Percentiles rank a stretch among this genome's conserved stretches.
Conservation (phyloP, 2,797 vertebrate genomes). For the Gambusia yucatana region DNA sequence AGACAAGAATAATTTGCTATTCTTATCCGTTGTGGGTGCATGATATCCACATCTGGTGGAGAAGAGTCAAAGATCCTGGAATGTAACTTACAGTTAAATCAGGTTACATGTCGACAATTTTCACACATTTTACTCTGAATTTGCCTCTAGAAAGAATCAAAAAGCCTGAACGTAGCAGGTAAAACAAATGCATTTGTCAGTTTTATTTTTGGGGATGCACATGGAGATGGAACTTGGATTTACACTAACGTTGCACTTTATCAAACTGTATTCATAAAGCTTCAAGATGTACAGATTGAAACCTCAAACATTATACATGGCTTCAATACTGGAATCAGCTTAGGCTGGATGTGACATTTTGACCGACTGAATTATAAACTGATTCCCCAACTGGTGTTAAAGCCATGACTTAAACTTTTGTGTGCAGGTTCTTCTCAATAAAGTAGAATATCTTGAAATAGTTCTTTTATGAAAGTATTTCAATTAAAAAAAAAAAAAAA, state of each 20-base stretch:
- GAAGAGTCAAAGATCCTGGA: neutral
- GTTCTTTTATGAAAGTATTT: neutral
- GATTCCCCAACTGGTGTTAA: conserved; percentile 8
- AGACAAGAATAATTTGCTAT: neutral
- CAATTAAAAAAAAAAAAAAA: neutral
- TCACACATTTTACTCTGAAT: conserved; percentile 24
- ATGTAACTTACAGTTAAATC: conserved; percentile 33
- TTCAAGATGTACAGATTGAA: conserved; percentile 18
- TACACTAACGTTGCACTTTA: conserved; percentile 64
- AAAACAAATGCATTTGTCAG: neutral
- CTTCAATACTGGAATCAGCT: conserved; percentile 23
- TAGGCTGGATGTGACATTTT: neutral
- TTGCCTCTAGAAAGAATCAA: conserved; percentile 21
- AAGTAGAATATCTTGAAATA: neutral
- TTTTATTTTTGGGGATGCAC: neutral
- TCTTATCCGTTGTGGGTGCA: conserved; percentile 7
- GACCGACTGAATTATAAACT: conserved; percentile 13
- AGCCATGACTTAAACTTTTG: conserved; percentile 29
- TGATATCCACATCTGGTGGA: neutral
- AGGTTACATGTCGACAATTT: conserved; percentile 13
- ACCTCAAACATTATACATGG: conserved; percentile 14
- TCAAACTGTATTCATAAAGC: conserved; percentile 54
- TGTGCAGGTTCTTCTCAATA: neutral
- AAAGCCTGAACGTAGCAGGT: neutral
- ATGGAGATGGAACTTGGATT: neutral